Base-by-base conservation (phyloP, 2,113 vertebrate genomes). In the Boleophthalmus pectinirostris region DNA sequence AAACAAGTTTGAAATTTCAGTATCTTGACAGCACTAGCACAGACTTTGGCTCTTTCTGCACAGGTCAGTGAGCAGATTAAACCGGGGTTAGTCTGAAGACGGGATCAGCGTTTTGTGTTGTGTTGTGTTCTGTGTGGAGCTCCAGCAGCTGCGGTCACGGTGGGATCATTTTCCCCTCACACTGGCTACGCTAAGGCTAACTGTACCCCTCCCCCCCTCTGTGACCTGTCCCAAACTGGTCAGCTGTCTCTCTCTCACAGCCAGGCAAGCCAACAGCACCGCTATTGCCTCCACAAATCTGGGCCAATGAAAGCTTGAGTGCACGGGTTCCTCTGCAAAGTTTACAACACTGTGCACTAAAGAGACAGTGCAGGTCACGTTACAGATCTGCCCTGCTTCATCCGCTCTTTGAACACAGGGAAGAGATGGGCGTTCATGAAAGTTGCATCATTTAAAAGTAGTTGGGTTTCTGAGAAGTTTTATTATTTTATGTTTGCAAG, bases 211-310 rank as follows among this genome's bases (percentile, higher is more conserved):
- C 14, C 66, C 29, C 77, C 0, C 57, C 66, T 0, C n/a, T 11
- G 25, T 53, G 29, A 29, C 25, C n/a, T 2, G 24, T 60, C 47
- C 54, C 73, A 18, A 13, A 1, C 33, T 0, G 63, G 82, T 88
- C 92, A 93, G 91, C 92, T 92, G 92, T 86, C 74, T 18, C 77
- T 85, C 89, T 90, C 90, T 79, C 87, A 85, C 79, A 77, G 80
- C 61, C 70, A 69, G 68, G 60, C 68, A 5, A 49, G 54, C 54
- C 12, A 57, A 24, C 21, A 67, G 66, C 58, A 68, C 60, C 4
- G 33, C 70, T 82, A 73, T 68, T 70, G 14, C 53, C 38, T 38
- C 33, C 75, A 23, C 66, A 75, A 81, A 91, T 88, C 80, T 91
- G 85, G 89, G 84, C 0, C 86, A 79, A 24, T 68, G 63, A 56